A percentile compares a stretch with the other conserved stretches of the same genome.
These are phyloP conservation scores for Falco columbarius DNA, from an alignment of 2,797 vertebrate species.

Conservation along the genomic window DNA sequence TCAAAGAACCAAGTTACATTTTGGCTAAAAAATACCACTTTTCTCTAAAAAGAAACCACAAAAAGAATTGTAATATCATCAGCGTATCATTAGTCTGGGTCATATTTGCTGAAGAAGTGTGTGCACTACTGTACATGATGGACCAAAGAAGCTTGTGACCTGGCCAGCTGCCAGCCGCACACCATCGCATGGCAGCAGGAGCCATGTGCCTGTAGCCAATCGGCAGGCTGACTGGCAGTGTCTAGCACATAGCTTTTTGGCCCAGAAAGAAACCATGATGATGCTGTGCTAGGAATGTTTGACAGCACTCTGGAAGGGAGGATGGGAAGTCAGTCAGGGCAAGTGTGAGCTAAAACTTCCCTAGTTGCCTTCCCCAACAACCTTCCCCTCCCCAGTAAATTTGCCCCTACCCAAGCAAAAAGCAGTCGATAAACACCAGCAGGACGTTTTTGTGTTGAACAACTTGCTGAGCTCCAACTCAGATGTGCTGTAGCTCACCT, in stretches of 20 bases:
- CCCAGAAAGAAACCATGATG: background rate
- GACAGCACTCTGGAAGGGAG: background rate
- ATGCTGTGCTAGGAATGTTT: background rate
- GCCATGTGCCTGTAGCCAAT: rapidly evolving
- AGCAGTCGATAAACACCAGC: background rate
- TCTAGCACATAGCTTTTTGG: background rate
- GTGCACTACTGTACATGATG: background rate
- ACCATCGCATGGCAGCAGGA: background rate
- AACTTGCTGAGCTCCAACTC: background rate
- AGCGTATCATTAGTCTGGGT: background rate
- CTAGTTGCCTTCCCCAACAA: background rate
- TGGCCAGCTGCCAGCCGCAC: background rate
- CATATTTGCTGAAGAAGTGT: background rate
- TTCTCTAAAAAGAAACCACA: background rate
- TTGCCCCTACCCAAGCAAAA: background rate
- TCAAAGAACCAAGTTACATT: background rate
- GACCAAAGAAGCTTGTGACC: background rate
- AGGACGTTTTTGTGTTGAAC: background rate
- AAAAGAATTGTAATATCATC: background rate
- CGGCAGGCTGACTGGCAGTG: rapidly evolving
- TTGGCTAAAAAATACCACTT: background rate
- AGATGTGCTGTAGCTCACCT: background rate
- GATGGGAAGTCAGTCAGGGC: background rate
- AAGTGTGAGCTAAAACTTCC: background rate
- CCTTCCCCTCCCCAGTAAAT: background rate